Conservation (phyloP, 2,797 vertebrate genomes). For the Psittacula echo region DNA sequence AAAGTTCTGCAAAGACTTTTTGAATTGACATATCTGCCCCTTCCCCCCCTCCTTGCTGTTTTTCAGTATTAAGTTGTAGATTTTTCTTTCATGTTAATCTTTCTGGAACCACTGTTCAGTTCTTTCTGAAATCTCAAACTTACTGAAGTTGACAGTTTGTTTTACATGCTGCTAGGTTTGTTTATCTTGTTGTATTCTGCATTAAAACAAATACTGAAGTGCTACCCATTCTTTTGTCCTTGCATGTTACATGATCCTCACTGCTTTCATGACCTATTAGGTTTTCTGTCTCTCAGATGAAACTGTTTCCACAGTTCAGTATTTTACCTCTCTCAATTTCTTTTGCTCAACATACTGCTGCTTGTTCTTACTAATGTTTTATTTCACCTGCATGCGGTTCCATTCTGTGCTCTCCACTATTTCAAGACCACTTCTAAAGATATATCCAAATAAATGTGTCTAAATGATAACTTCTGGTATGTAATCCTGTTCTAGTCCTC, state of each 20-base stretch:
- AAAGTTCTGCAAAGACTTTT: not conserved
- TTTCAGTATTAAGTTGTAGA: not conserved
- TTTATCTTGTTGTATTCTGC: not conserved
- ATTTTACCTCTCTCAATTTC: not conserved
- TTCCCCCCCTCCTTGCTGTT: rapidly evolving
- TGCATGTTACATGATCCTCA: not conserved
- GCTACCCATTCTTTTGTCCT: not conserved
- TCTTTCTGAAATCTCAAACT: not conserved
- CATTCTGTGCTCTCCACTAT: not conserved
- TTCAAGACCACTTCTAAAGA: not conserved
- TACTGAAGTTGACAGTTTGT: not conserved
- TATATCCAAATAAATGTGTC: not conserved
- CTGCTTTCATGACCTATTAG: not conserved
- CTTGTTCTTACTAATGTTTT: not conserved
- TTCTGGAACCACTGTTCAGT: not conserved
- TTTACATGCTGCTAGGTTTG: not conserved
- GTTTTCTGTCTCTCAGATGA: not conserved
- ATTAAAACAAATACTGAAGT: not conserved
- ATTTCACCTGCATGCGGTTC: not conserved
- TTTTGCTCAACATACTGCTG: not conserved
- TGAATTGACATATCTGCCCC: not conserved
- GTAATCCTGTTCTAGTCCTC: not conserved
- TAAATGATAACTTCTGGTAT: not conserved
- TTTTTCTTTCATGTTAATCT: not conserved
- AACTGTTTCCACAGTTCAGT: not conserved